Evolutionary conservation across 2,888 invertebrate species (phyloP).

Genomic region (Ophraella communa): DNA sequence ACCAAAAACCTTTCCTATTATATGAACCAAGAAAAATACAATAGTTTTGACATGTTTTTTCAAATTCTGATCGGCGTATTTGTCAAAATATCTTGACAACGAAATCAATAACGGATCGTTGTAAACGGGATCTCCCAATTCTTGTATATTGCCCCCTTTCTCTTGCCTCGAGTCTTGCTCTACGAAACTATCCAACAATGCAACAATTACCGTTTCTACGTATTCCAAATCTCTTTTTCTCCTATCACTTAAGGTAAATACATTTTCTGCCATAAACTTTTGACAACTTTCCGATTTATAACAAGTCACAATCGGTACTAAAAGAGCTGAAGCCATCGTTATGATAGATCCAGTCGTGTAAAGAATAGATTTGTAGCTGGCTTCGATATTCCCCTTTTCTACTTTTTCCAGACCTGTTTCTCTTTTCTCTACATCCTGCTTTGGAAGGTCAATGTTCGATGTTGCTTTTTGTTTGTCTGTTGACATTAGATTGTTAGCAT

Average conservation of each 20-base stretch:
- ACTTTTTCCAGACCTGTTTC: neutral
- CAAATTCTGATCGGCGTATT: constrained; percentile 26
- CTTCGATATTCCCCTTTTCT: neutral
- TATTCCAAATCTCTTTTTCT: constrained; percentile 25
- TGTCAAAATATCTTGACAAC: constrained; percentile 32
- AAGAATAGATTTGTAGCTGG: constrained; percentile 1
- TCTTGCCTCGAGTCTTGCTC: constrained; percentile 21
- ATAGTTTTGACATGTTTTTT: constrained; percentile 29
- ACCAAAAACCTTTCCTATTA: constrained; percentile 22
- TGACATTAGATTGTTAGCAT: neutral
- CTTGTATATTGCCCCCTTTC: constrained; percentile 5
- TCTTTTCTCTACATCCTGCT: neutral
- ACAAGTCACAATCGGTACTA: constrained; percentile 13
- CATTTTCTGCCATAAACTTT: constrained; percentile 4
- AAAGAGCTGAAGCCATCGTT: constrained; percentile 2
- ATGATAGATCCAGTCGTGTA: constrained; percentile 10
- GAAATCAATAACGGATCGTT: constrained; percentile 24
- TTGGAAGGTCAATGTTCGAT: neutral
- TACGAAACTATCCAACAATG: constrained; percentile 28
- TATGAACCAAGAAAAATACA: constrained; percentile 29
- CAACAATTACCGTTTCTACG: constrained; percentile 23
- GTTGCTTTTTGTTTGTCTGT: neutral
- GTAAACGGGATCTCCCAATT: constrained; percentile 5
- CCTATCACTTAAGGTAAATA: constrained; percentile 10
- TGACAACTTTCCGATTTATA: constrained; percentile 16